Conservation (phyloP, 2,888 invertebrate genomes). For the Stratiomys singularior region DNA sequence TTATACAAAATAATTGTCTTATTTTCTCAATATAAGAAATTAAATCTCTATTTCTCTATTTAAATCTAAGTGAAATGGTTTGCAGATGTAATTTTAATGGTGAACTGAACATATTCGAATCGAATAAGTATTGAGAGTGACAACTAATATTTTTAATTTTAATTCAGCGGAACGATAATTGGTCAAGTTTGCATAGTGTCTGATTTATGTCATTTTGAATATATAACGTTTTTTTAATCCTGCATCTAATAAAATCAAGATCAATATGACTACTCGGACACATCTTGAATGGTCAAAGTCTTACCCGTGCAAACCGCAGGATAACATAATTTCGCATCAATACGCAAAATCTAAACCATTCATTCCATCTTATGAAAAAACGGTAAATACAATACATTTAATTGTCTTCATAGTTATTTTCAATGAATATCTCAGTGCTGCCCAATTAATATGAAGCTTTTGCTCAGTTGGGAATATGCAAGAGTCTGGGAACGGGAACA, state of each 20-base stretch:
- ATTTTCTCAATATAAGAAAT: too few species aligned
- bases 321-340: constrained; percentile 30
- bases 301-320: constrained; percentile 13
- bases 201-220: too few species aligned
- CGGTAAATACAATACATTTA: background rate
- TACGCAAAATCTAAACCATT: constrained; percentile 36
- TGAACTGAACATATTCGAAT: too few species aligned
- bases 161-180: too few species aligned
- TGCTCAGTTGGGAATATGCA: constrained; percentile 40
- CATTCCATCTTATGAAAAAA: constrained; percentile 42
- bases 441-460: constrained; percentile 6
- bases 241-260: background rate
- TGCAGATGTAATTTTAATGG: too few species aligned
- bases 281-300: constrained; percentile 35
- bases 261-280: background rate
- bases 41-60: too few species aligned
- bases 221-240: too few species aligned
- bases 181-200: too few species aligned
- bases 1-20: too few species aligned
- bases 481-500: constrained; percentile 30
- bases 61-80: too few species aligned
- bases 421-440: background rate
- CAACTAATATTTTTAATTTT: too few species aligned
- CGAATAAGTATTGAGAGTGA: too few species aligned
- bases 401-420: background rate